phyloP scores from a whole-genome alignment of 1,140 invertebrate genomes.

The Aphelinus atriplicis region DNA sequence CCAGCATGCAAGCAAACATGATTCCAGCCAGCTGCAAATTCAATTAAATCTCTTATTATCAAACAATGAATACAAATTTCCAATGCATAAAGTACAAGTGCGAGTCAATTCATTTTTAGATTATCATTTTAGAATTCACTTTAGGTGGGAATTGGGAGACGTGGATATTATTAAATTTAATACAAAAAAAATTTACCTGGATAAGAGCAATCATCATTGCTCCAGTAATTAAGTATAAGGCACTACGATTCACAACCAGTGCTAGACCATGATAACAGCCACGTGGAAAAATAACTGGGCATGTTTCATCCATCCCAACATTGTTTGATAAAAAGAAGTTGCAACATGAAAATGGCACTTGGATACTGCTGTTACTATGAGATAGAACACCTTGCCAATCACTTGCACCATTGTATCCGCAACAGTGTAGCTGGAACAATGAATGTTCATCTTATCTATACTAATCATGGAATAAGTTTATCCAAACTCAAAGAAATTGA shows the following conservation, averaged over 20 bases:
- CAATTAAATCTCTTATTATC: neutral
- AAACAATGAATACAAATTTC: no score
- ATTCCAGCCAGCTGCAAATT: slow-evolving; percentile 80
- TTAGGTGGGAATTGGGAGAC: no score
- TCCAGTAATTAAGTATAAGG: slow-evolving; percentile 79
- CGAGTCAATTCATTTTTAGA: no score
- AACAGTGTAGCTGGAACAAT: slow-evolving; percentile 75
- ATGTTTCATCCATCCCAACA: slow-evolving; percentile 41
- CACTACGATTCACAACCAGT: slow-evolving; percentile 77
- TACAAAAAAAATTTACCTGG: slow-evolving; percentile 67
- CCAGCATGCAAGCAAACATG: slow-evolving; percentile 86
- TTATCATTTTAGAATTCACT: no score
- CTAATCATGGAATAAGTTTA: neutral
- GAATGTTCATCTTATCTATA: slow-evolving; percentile 7
- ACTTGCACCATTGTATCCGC: slow-evolving; percentile 71
- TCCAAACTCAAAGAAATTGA: neutral
- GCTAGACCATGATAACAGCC: slow-evolving; percentile 76
- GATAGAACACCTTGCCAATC: slow-evolving; percentile 71
- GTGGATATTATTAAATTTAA: no score
- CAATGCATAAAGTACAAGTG: no score
- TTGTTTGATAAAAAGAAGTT: slow-evolving; percentile 38
- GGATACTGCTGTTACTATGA: slow-evolving; percentile 45
- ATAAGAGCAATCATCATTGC: slow-evolving; percentile 84
- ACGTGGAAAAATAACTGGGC: slow-evolving; percentile 60
- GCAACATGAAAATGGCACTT: slow-evolving; percentile 70